Evolutionary conservation across 2,888 invertebrate species (phyloP).

Genomic region (Operophtera brumata): DNA sequence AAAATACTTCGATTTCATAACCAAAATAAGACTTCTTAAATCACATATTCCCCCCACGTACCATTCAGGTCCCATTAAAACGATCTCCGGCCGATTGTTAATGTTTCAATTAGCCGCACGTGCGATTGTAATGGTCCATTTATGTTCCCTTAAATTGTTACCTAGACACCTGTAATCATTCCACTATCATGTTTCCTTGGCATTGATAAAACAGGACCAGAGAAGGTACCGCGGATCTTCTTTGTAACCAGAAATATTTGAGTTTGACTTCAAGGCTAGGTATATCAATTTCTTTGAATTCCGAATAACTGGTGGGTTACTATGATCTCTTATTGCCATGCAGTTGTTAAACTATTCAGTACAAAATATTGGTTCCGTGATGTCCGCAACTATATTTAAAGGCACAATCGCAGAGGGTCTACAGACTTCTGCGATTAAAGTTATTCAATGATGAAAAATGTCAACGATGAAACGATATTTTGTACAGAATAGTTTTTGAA

Average conservation of each 20-base stretch:
- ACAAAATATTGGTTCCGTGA: too few relatives aligned
- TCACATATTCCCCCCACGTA: slow-evolving; percentile 1
- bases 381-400: too few relatives aligned
- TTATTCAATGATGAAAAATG: too few relatives aligned
- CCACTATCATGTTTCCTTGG: neutral
- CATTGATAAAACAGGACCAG: neutral
- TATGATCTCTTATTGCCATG: too few relatives aligned
- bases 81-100: slow-evolving; percentile 1
- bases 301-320: too few relatives aligned
- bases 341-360: too few relatives aligned
- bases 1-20: neutral
- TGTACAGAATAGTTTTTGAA: too few relatives aligned
- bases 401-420: too few relatives aligned
- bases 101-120: slow-evolving; percentile 18
- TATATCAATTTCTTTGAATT: too few relatives aligned
- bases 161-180: neutral
- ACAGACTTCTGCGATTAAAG: too few relatives aligned
- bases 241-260: neutral
- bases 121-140: slow-evolving; percentile 7
- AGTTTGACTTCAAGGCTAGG: neutral
- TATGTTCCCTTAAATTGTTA: slow-evolving; percentile 4
- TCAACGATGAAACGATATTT: too few relatives aligned
- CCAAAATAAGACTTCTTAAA: neutral
- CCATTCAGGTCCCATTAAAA: slow-evolving; percentile 1
- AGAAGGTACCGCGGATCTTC: neutral